Percentiles rank a stretch among this genome's conserved stretches.
Conservation (phyloP, 1,140 invertebrate genomes). For the Scaptomyza graminum region DNA sequence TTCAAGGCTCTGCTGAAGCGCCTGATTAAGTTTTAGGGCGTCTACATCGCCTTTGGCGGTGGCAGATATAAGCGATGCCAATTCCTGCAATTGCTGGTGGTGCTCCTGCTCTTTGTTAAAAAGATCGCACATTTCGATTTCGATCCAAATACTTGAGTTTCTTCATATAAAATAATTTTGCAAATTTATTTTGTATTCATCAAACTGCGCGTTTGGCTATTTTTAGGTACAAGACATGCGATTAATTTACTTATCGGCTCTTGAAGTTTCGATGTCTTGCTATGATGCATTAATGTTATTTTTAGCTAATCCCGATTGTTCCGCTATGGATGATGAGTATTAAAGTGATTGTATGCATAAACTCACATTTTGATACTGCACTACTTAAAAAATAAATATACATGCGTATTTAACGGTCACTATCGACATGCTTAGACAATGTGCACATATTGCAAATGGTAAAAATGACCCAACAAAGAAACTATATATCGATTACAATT, state of each 20-base stretch:
- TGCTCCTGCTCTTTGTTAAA: conserved; percentile 15
- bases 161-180: neutral
- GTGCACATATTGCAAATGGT: conserved; percentile 15
- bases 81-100: conserved; percentile 46
- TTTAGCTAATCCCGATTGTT: neutral
- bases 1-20: conserved; percentile 53
- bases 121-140: conserved; percentile 39
- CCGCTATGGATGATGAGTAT: no score
- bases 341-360: neutral
- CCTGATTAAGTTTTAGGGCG: conserved; percentile 53
- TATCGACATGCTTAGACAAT: neutral
- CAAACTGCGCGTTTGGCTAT: conserved; percentile 1
- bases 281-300: neutral
- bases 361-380: neutral
- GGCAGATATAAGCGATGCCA: conserved; percentile 27
- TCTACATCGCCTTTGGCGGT: conserved; percentile 27
- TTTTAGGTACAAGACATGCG: conserved; percentile 1
- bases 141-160: neutral
- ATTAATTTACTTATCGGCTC: conserved; percentile 5
- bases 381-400: neutral
- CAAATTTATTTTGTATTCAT: neutral
- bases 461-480: conserved; percentile 12
- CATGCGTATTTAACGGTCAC: neutral
- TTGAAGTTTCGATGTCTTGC: neutral
- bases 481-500: conserved; percentile 21